A percentile compares a stretch with the other conserved stretches of the same genome.
These are phyloP conservation scores for Dromiciops gliroides DNA, from an alignment of 2,113 vertebrate genomes.

Conservation along the genomic window DNA sequence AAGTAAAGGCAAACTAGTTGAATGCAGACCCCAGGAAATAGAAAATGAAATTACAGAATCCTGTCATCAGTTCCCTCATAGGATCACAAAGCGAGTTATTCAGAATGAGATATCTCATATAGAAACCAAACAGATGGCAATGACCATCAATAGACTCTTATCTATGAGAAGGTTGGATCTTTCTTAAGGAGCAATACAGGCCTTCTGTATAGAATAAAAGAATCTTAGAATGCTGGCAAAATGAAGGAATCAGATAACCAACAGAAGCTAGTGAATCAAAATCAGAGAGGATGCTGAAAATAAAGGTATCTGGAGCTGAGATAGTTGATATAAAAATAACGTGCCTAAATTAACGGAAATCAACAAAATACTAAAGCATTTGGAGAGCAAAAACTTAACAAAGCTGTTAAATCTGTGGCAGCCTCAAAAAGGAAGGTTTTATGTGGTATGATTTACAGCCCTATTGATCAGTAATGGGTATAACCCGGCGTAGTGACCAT, in stretches of 20 bases:
- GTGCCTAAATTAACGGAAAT: conserved; percentile 92
- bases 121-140: conserved; percentile 87
- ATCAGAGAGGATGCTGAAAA: conserved; percentile 92
- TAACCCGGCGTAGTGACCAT: conserved; percentile 92
- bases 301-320: conserved; percentile 95
- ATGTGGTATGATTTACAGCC: conserved; percentile 92
- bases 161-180: no score
- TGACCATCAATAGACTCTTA: conserved; percentile 90
- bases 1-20: not conserved
- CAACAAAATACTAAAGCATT: conserved; percentile 92
- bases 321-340: conserved; percentile 93
- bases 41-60: conserved; percentile 87
- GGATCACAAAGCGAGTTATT: conserved; percentile 91
- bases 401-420: conserved; percentile 91
- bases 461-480: conserved; percentile 90
- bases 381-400: conserved; percentile 94
- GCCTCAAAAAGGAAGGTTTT: conserved; percentile 88
- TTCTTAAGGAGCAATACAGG: no score
- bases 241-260: conserved; percentile 93
- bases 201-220: conserved; percentile 91
- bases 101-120: conserved; percentile 92
- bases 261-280: conserved; percentile 92
- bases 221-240: conserved; percentile 88
- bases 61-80: conserved; percentile 90
- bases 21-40: not conserved